A percentile compares a stretch with the other conserved stretches of the same genome.
phyloP scores from a whole-genome alignment of 2,888 invertebrate genomes.

The Galerucella calmariensis region DNA sequence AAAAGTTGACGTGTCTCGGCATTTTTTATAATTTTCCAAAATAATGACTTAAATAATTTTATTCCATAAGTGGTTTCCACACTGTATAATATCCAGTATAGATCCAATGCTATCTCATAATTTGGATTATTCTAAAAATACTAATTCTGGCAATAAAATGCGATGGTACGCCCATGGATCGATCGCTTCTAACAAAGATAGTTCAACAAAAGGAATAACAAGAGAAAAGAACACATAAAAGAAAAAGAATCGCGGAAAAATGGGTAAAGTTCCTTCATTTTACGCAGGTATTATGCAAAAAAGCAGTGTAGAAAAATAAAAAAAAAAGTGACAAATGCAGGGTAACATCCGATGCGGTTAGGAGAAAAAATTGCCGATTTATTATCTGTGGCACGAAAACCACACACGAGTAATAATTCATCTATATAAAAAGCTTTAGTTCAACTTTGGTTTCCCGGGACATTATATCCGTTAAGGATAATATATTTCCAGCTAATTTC shows the following conservation, averaged over 20 bases:
- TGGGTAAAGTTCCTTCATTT: conserved; percentile 34
- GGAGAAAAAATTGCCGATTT: conserved; percentile 56
- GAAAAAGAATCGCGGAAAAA: conserved; percentile 22
- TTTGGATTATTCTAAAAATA: no score
- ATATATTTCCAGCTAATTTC: conserved; percentile 33
- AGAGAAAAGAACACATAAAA: conserved; percentile 17
- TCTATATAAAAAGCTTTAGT: conserved; percentile 44
- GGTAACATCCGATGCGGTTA: conserved; percentile 25
- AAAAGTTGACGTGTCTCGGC: no score
- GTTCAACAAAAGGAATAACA: conserved; percentile 14
- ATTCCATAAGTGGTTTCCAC: no score
- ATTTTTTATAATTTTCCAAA: no score
- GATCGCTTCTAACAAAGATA: conserved; percentile 17
- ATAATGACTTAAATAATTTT: no score
- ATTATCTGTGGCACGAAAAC: conserved; percentile 57
- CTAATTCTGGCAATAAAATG: no score
- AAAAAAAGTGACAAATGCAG: conserved; percentile 18
- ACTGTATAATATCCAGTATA: no score
- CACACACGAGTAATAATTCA: conserved; percentile 46
- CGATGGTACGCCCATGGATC: not conserved
- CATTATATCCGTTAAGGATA: conserved; percentile 21
- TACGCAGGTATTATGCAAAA: conserved; percentile 48
- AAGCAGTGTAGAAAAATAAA: conserved; percentile 25
- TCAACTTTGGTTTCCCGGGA: conserved; percentile 34
- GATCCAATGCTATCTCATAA: no score